These are phyloP conservation scores for Sardinella longiceps DNA, from an alignment of 2,797 vertebrate genomes.

Conservation along the genomic window DNA sequence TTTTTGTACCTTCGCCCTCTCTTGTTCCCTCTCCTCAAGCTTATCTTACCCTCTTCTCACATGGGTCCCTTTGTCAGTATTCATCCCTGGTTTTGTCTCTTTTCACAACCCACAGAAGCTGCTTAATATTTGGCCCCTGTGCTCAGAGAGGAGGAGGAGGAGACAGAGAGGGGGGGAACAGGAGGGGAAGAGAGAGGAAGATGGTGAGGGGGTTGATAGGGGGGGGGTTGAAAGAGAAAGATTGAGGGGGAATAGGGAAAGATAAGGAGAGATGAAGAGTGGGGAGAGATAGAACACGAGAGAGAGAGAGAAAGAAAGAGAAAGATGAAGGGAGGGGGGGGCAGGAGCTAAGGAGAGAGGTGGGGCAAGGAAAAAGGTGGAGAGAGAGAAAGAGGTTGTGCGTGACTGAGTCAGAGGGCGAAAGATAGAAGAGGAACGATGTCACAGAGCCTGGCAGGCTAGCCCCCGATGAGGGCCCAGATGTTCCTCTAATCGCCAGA, in stretches of 20 bases:
- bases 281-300: too few species aligned
- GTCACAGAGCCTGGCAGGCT: neutral
- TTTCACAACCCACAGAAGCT: neutral
- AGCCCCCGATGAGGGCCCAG: neutral
- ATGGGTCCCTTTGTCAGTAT: neutral
- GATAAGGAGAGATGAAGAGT: too few species aligned
- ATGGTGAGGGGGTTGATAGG: neutral
- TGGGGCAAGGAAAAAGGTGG: too few species aligned
- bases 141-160: neutral
- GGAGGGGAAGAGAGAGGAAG: neutral
- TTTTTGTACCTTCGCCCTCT: neutral
- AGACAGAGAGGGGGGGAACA: neutral
- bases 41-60: neutral
- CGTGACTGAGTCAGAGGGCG: neutral
- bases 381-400: too few species aligned
- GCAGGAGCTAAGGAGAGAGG: too few species aligned
- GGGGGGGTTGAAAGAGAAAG: neutral
- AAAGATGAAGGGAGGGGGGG: too few species aligned
- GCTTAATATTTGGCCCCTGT: neutral
- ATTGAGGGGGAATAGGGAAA: neutral
- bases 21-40: neutral
- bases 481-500: neutral
- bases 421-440: neutral
- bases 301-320: too few species aligned
- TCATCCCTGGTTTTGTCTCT: neutral